Conservation (phyloP, 2,888 invertebrate species). For the Callinectes sapidus region DNA sequence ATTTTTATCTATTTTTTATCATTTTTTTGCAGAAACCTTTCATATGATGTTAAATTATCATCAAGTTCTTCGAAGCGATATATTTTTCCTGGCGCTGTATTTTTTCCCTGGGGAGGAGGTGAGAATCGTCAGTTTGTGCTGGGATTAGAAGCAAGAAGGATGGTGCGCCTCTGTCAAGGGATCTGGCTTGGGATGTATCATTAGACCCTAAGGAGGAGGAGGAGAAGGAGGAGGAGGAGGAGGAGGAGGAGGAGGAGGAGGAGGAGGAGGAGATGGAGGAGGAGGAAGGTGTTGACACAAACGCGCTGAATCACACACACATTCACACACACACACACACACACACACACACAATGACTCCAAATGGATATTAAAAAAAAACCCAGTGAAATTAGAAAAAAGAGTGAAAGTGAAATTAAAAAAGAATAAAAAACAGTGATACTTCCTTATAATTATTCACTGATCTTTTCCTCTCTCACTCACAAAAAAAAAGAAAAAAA, state of each 20-base stretch:
- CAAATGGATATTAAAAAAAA: no score
- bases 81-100: not conserved
- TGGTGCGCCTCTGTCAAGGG: not conserved
- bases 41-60: no score
- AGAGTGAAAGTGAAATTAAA: no score
- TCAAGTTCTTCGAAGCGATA: not conserved
- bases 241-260: not conserved
- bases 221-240: not conserved
- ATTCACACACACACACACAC: slow-evolving; percentile 9
- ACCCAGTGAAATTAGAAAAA: no score
- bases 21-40: no score
- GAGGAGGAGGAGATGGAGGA: not conserved
- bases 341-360: not conserved
- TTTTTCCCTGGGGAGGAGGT: not conserved
- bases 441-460: no score
- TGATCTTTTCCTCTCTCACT: no score
- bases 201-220: not conserved
- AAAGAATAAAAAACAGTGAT: no score
- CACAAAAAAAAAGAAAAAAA: no score
- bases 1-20: not conserved
- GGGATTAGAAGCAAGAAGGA: not conserved
- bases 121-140: slow-evolving; percentile 16
- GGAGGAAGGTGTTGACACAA: not conserved
- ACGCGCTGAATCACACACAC: not conserved
- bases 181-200: not conserved